Percentiles rank a stretch among this genome's conserved stretches.
phyloP scores from a whole-genome alignment of 2,797 vertebrate species.

The Falco columbarius region DNA sequence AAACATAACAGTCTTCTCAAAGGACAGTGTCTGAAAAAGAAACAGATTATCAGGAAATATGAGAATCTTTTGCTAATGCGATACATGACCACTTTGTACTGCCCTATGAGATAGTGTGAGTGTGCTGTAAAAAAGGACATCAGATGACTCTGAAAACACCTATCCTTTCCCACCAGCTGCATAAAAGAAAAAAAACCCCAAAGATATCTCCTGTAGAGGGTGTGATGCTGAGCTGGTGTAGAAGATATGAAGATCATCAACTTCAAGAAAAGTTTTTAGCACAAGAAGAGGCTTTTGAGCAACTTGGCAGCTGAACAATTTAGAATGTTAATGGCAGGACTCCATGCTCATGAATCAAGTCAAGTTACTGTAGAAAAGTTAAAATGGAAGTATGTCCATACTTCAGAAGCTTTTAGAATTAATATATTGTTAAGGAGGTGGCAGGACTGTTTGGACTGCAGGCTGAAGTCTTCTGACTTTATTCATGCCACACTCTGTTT shows the following conservation, averaged over 20 bases:
- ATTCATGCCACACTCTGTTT: background rate
- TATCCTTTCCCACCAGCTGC: background rate
- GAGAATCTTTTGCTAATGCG: background rate
- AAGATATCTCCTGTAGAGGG: background rate
- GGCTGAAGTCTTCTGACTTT: background rate
- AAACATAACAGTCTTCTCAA: background rate
- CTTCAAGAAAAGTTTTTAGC: background rate
- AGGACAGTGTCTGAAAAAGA: background rate
- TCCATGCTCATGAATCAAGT: background rate
- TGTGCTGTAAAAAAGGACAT: background rate
- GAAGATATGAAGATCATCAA: background rate
- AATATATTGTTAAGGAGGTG: background rate
- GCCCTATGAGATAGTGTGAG: background rate
- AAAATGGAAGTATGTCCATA: background rate
- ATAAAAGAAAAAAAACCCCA: background rate
- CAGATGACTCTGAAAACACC: slow-evolving; percentile 9
- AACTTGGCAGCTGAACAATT: background rate
- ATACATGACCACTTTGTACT: background rate
- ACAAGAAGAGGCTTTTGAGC: background rate
- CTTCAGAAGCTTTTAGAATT: slow-evolving; percentile 2
- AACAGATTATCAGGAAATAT: background rate
- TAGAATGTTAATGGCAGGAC: background rate
- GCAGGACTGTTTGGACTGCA: background rate
- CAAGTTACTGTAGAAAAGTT: background rate
- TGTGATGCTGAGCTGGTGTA: background rate